Evolutionary conservation across 2,797 vertebrate species (phyloP).

Genomic region (Chaetodon trifasciatus): DNA sequence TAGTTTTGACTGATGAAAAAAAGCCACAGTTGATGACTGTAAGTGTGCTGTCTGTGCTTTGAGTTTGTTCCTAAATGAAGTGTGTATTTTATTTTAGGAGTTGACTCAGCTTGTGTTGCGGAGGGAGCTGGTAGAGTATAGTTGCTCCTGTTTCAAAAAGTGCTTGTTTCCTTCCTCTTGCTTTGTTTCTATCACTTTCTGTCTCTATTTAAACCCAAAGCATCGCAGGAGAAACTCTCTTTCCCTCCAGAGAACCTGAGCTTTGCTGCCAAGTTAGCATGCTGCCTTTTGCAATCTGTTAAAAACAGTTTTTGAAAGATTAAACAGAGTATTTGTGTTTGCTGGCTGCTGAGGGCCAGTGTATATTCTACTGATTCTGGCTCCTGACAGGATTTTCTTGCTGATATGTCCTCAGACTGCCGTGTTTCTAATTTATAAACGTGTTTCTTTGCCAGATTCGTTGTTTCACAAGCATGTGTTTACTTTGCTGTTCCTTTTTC

Average conservation of each 20-base stretch:
- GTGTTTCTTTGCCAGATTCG: slow-evolving; percentile 45
- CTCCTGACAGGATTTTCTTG: slow-evolving; percentile 47
- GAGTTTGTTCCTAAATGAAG: slow-evolving; percentile 68
- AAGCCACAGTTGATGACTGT: slow-evolving; percentile 16
- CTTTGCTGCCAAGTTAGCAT: slow-evolving; percentile 32
- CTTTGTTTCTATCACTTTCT: slow-evolving; percentile 63
- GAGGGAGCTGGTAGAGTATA: slow-evolving; percentile 90
- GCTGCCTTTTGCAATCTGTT: slow-evolving; percentile 19
- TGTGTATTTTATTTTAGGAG: slow-evolving; percentile 86
- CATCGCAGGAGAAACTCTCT: slow-evolving; percentile 75
- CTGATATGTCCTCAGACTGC: slow-evolving; percentile 56
- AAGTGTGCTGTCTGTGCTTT: slow-evolving; percentile 17
- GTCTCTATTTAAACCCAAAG: slow-evolving; percentile 55
- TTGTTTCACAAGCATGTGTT: slow-evolving; percentile 77
- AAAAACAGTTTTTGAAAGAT: slow-evolving; percentile 13
- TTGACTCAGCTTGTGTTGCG: slow-evolving; percentile 88
- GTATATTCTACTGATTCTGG: slow-evolving; percentile 65
- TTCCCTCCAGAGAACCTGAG: slow-evolving; percentile 53
- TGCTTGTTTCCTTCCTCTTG: slow-evolving; percentile 64
- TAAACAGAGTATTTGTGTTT: background rate
- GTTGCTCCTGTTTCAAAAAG: slow-evolving; percentile 62
- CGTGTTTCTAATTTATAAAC: slow-evolving; percentile 70
- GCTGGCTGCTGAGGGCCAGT: slow-evolving; percentile 39
- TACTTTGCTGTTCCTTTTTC: slow-evolving; percentile 50
- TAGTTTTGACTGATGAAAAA: slow-evolving; percentile 32